Conservation (phyloP, 1,140 invertebrate genomes). For the Drosophila repletoides region DNA sequence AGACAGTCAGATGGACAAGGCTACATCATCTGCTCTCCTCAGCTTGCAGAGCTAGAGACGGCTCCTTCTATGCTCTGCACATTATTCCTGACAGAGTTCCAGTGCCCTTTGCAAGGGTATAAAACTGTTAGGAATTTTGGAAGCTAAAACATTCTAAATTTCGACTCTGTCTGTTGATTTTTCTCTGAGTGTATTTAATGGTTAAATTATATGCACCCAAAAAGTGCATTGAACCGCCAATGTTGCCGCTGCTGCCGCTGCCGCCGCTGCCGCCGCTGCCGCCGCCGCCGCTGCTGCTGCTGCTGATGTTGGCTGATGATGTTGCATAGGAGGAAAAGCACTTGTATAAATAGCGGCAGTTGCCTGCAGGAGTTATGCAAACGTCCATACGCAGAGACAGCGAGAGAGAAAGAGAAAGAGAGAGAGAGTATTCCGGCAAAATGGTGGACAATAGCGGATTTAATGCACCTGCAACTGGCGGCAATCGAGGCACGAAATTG, state of each 20-base stretch:
- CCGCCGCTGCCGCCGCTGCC: conserved; percentile 10
- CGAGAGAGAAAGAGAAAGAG: no score
- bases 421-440: conserved; percentile 32
- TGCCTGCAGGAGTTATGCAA: conserved; percentile 20
- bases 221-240: conserved; percentile 58
- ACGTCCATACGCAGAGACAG: conserved; percentile 4
- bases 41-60: no score
- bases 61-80: no score
- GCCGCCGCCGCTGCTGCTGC: neutral
- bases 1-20: no score
- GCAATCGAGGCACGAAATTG: neutral
- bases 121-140: no score
- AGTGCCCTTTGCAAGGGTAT: no score
- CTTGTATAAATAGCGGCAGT: conserved; percentile 56
- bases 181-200: no score
- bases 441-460: conserved; percentile 47
- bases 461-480: conserved; percentile 9
- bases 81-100: no score
- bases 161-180: no score
- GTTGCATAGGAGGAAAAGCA: neutral
- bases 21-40: no score
- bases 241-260: neutral
- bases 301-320: neutral
- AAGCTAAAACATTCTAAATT: no score
- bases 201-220: conserved; percentile 32